Conservation (phyloP, 1,140 invertebrate species). For the Drosophila leontia region DNA sequence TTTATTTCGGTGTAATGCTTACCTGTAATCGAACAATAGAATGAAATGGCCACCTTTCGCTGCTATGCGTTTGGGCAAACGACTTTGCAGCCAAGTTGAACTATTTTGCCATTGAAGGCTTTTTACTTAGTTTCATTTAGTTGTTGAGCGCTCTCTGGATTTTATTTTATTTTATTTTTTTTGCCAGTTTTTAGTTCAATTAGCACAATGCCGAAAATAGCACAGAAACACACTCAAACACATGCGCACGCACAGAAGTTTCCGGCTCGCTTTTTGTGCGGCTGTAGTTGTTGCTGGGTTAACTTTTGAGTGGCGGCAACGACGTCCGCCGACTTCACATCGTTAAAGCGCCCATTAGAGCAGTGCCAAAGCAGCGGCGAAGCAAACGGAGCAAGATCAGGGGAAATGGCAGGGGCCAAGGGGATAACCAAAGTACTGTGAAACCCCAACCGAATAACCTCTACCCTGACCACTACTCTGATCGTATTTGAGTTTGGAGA, state of each 20-base stretch:
- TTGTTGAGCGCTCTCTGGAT: conserved; percentile 39
- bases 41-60: conserved; percentile 71
- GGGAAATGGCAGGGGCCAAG: background rate
- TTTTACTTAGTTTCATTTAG: conserved; percentile 73
- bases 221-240: conserved; percentile 18
- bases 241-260: conserved; percentile 25
- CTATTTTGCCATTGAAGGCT: conserved; percentile 62
- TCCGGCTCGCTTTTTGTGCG: conserved; percentile 40
- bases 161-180: conserved; percentile 24
- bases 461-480: background rate
- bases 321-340: conserved; percentile 66
- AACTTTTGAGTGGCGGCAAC: conserved; percentile 64
- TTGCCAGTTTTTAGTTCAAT: conserved; percentile 70
- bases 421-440: conserved; percentile 20
- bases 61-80: conserved; percentile 41
- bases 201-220: conserved; percentile 66
- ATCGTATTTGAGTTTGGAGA: too few relatives aligned
- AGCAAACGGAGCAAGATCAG: conserved; percentile 15
- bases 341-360: conserved; percentile 72
- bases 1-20: conserved; percentile 4
- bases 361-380: conserved; percentile 25
- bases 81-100: conserved; percentile 30
- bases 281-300: conserved; percentile 45
- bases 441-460: background rate
- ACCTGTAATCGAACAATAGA: conserved; percentile 68